A percentile compares a stretch with the other conserved stretches of the same genome.
phyloP scores from a whole-genome alignment of 1,140 invertebrate genomes.

The Drosophila dunni region DNA sequence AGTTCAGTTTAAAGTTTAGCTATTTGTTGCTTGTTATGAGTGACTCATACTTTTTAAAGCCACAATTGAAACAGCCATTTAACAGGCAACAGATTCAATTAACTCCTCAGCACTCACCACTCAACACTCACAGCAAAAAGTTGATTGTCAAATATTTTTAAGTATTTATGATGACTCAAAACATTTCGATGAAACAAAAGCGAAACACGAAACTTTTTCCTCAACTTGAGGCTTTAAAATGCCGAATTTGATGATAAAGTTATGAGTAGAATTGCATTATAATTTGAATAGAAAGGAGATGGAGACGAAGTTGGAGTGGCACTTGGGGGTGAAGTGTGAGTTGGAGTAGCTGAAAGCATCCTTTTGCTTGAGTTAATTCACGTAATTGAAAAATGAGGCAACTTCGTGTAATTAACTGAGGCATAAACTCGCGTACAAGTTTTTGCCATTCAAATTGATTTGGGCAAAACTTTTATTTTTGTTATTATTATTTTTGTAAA shows the following conservation, averaged over 20 bases:
- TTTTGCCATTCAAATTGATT: constrained; percentile 39
- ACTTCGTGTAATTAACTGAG: constrained; percentile 22
- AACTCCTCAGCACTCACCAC: background rate
- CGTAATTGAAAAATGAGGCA: constrained; percentile 22
- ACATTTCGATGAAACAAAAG: background rate
- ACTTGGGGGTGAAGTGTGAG: too few relatives aligned
- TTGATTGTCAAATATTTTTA: constrained; percentile 7
- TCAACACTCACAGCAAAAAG: background rate
- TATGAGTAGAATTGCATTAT: constrained; percentile 15
- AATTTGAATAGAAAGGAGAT: background rate
- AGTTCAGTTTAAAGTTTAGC: background rate
- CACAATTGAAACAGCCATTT: background rate
- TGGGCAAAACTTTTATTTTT: constrained; percentile 13
- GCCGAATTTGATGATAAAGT: constrained; percentile 9
- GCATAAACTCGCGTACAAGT: constrained; percentile 21
- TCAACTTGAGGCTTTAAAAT: constrained; percentile 3
- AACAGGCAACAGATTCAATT: background rate
- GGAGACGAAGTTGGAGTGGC: too few relatives aligned
- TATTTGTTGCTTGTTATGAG: background rate
- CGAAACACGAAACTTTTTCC: too few relatives aligned
- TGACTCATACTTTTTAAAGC: background rate
- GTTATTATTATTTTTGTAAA: constrained; percentile 25
- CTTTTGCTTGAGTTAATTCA: constrained; percentile 20
- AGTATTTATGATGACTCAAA: background rate
- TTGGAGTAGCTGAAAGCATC: constrained; percentile 8